Base-by-base conservation (phyloP, 2,113 vertebrate genomes). In the Sterrhoptilus dennistouni region DNA sequence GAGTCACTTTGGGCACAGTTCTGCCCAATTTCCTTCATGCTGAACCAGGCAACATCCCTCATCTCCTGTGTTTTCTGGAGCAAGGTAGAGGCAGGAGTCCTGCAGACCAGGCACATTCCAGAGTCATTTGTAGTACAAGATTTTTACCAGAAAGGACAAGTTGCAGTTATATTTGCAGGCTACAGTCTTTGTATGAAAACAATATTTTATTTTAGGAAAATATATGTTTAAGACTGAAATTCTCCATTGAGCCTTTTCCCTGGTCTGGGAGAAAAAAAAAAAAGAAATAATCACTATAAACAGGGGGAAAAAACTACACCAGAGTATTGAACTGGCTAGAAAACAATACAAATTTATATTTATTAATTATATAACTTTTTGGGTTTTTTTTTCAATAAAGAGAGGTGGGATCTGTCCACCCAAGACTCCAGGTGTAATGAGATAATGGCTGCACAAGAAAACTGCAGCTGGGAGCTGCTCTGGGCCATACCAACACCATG, bases 251-350 rank as follows among this genome's bases (percentile, higher is more conserved):
- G 7, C 9, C 25, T 74, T 85, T 84, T 61, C 31, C 25, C 56
- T 68, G 7, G 6, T 33, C 61, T 69, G 27, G 7, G n/a, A 31
- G 9, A 4, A 13, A 33, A 78, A 40, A 52, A 38, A 36, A 10
- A 68, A 9, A 15, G 23, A 44, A 61, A 52, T 5, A 14, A 53
- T 22, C 35, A 42, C 15, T 68, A 54, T 29, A 77, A 52, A 3
- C 3, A 14, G 8, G 16, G 5, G 11, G 25, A 6, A 20, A 45
- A 24, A 17, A 0, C 1, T n/a, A 15, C 3, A 40, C 4, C 3
- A 20, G 36, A 65, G 18, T 49, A 56, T n/a, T 61, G 25, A 75
- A 49, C 15, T 54, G 35, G 1, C 16, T 64, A 69, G 27, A 70
- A 87, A 85, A 59, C 33, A 61, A 42, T 14, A 47, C 14, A 9